Conservation (phyloP, 2,888 invertebrate genomes). For the Rhyacophila evoluta region DNA sequence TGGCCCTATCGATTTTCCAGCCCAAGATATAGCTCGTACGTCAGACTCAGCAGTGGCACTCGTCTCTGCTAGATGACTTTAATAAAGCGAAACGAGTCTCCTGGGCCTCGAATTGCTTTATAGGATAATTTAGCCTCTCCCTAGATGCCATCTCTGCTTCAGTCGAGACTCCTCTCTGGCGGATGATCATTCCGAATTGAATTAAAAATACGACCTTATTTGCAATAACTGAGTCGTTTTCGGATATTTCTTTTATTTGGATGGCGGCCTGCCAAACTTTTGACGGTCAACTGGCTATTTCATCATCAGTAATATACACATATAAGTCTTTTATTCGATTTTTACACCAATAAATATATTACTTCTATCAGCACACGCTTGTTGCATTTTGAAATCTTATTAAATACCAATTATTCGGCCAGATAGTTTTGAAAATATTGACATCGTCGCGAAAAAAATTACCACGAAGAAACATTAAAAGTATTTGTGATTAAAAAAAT, state of each 20-base stretch:
- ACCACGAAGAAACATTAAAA: too few relatives aligned
- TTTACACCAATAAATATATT: too few relatives aligned
- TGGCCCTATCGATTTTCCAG: neutral
- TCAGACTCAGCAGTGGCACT: neutral
- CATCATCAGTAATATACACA: too few relatives aligned
- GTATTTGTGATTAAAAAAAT: too few relatives aligned
- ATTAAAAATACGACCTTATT: slow-evolving; percentile 22
- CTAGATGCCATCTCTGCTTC: neutral
- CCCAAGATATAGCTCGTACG: neutral
- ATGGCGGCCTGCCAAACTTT: neutral
- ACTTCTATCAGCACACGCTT: too few relatives aligned
- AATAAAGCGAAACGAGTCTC: slow-evolving; percentile 14
- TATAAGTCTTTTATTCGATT: too few relatives aligned
- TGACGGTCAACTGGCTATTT: too few relatives aligned
- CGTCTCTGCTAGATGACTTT: slow-evolving; percentile 2
- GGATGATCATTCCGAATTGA: slow-evolving; percentile 2
- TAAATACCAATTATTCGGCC: too few relatives aligned
- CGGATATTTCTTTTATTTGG: neutral
- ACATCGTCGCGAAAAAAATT: too few relatives aligned
- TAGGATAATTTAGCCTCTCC: slow-evolving; percentile 18
- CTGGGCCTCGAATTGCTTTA: slow-evolving; percentile 14
- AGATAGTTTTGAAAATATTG: too few relatives aligned
- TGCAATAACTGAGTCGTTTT: neutral
- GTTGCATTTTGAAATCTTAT: too few relatives aligned
- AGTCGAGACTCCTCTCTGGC: neutral